Conservation (phyloP, 2,888 invertebrate genomes). For the Drosophila colorata region DNA sequence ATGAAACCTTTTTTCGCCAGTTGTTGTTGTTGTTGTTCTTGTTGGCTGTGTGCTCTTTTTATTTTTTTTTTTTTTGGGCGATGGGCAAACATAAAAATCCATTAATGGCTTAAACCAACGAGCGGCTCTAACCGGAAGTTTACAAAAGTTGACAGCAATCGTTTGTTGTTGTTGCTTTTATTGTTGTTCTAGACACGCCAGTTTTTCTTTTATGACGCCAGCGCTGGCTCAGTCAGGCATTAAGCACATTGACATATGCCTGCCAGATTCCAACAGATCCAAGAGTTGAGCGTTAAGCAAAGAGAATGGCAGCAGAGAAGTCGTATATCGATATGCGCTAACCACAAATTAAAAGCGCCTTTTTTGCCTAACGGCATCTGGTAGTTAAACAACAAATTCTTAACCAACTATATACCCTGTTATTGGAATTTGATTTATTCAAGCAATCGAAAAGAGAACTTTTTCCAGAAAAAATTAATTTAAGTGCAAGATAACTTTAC, state of each 20-base stretch:
- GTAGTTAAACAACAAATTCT: not conserved
- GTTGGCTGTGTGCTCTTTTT: conserved; percentile 10
- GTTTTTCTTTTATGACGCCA: conserved; percentile 42
- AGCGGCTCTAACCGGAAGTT: conserved; percentile 73
- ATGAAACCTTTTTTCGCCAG: conserved; percentile 39
- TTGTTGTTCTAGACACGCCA: conserved; percentile 45
- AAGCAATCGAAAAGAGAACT: not conserved
- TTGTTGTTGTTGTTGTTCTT: not conserved
- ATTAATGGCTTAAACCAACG: conserved; percentile 67
- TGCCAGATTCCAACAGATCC: conserved; percentile 57
- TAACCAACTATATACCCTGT: conserved; percentile 17
- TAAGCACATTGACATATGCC: conserved; percentile 76
- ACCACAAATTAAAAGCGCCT: conserved; percentile 64
- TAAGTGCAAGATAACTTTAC: no score
- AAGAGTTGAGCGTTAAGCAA: conserved; percentile 11
- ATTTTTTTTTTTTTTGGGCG: conserved; percentile 34
- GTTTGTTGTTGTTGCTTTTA: conserved; percentile 24
- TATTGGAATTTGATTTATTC: not conserved
- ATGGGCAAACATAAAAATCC: conserved; percentile 60
- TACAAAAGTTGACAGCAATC: conserved; percentile 75
- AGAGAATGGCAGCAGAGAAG: conserved; percentile 19
- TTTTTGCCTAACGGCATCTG: conserved; percentile 50
- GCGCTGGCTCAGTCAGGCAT: conserved; percentile 66
- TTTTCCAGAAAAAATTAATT: no score
- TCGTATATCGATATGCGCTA: conserved; percentile 64